Conservation (phyloP, 2,113 vertebrate species). For the Zapus hudsonius region DNA sequence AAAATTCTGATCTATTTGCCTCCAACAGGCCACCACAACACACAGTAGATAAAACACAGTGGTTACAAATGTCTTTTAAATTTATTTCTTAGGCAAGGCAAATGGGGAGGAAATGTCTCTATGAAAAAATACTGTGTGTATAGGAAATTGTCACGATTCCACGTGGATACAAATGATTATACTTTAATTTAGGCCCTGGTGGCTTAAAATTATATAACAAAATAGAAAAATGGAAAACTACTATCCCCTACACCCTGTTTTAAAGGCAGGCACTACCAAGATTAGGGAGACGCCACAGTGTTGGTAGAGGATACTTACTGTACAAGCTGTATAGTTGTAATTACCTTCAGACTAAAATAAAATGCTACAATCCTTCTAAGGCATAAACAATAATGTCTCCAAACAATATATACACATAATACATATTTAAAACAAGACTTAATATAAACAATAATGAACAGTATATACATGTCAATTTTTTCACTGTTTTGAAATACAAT, state of each 20-base stretch:
- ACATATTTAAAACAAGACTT: constrained; percentile 99
- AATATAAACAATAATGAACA: constrained; percentile 99
- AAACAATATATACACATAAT: constrained; percentile 99
- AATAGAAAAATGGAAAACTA: constrained; percentile 94
- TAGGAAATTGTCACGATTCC: constrained; percentile 91
- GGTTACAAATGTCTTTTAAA: constrained; percentile 95
- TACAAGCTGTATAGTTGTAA: constrained; percentile 96
- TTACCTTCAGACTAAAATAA: constrained; percentile 98
- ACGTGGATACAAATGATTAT: constrained; percentile 91
- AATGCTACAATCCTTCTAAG: constrained; percentile 99
- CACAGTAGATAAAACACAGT: constrained; percentile 99
- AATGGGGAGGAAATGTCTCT: constrained; percentile 93
- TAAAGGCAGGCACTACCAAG: constrained; percentile 99
- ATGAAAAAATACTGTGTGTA: constrained; percentile 93
- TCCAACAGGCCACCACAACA: constrained; percentile 96
- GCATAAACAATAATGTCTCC: constrained; percentile 99
- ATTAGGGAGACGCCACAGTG: constrained; percentile 99
- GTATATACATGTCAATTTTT: constrained; percentile 95
- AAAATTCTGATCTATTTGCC: constrained; percentile 96
- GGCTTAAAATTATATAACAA: constrained; percentile 96
- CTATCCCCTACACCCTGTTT: constrained; percentile 99
- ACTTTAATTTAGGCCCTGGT: constrained; percentile 94
- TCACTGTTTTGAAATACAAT: constrained; percentile 91
- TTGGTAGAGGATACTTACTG: constrained; percentile 99
- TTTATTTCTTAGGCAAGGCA: constrained; percentile 94